A percentile compares a stretch with the other conserved stretches of the same genome.
These are phyloP conservation scores for Sciurus niger DNA, from an alignment of 2,113 vertebrate genomes.

Conservation along the genomic window DNA sequence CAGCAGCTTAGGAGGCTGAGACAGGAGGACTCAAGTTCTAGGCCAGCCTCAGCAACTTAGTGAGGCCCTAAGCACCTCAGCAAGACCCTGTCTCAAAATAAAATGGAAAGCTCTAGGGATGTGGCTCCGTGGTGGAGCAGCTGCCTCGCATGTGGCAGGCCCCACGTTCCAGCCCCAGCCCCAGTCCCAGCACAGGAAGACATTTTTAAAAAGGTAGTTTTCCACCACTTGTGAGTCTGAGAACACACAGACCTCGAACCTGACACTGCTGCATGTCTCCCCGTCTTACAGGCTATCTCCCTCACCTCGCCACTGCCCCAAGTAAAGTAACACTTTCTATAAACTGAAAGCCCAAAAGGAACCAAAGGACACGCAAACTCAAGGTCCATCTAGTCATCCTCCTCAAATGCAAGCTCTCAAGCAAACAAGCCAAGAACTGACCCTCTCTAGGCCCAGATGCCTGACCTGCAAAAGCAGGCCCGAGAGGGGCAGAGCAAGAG, in stretches of 20 bases:
- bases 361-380: neutral
- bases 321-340: constrained; percentile 83
- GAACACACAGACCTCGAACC: constrained; percentile 78
- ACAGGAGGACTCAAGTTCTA: too few relatives aligned
- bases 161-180: neutral
- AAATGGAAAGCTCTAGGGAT: too few relatives aligned
- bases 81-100: too few relatives aligned
- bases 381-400: neutral
- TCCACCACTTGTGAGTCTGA: constrained; percentile 81
- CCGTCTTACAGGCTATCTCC: constrained; percentile 80
- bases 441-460: neutral
- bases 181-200: neutral
- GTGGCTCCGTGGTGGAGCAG: too few relatives aligned
- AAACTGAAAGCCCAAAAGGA: neutral
- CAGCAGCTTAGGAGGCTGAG: too few relatives aligned
- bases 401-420: neutral
- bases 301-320: constrained; percentile 83
- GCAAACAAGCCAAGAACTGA: neutral
- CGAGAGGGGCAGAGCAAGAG: neutral
- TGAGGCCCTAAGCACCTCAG: too few relatives aligned
- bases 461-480: fast-evolving
- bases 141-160: too few relatives aligned
- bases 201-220: neutral
- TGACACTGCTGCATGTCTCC: constrained; percentile 79
- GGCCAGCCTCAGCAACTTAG: too few relatives aligned